Base-by-base conservation (phyloP, 2,888 invertebrate species). In the Phanerotoma sp. region DNA sequence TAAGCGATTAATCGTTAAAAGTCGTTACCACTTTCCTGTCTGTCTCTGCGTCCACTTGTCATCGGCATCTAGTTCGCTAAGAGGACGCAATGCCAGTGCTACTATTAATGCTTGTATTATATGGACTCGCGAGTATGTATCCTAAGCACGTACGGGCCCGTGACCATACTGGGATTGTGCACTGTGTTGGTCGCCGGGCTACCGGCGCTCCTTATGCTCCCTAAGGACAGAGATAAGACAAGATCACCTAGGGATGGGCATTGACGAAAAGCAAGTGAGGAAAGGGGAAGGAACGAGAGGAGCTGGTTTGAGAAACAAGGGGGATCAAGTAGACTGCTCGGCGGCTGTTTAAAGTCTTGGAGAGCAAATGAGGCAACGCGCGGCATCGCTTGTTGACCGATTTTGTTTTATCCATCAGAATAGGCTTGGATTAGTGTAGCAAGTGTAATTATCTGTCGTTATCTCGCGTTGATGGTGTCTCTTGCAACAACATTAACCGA, bases 71-170 rank as follows among this genome's bases (percentile, higher is more conserved):
- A 25, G 25, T 25, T 25, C 7, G 25, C 25, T 9, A 25, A 25
- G 25, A 25, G 25, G 25, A 25, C 25, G 25, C 25, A 25, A 25
- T 25, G 25, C 25, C 25, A 25, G 25, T 25, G 25, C 25, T 25
- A 25, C 25, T 25, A n/a, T n/a, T n/a, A 25, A 30, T 41, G 45
- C 18, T 48, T 40, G 46, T 51, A 47, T n/a, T n/a, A n/a, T 47
- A 44, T 40, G 42, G 30, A 51, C 30, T 45, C 37, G 38, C 64
- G 66, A 64, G 66, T 73, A 73, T 67, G 72, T 73, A 75, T 67
- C 71, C 74, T 64, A 69, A 66, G 74, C 75, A 75, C 75, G 75
- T 75, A 75, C 73, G 69, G n/a, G 70, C 69, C 72, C 71, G 72
- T 74, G 73, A 71, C 73, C 74, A 75, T 75, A 75, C 71, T 66